Conservation (phyloP, 2,797 vertebrate genomes). For the Coranthus polyacanthus region DNA sequence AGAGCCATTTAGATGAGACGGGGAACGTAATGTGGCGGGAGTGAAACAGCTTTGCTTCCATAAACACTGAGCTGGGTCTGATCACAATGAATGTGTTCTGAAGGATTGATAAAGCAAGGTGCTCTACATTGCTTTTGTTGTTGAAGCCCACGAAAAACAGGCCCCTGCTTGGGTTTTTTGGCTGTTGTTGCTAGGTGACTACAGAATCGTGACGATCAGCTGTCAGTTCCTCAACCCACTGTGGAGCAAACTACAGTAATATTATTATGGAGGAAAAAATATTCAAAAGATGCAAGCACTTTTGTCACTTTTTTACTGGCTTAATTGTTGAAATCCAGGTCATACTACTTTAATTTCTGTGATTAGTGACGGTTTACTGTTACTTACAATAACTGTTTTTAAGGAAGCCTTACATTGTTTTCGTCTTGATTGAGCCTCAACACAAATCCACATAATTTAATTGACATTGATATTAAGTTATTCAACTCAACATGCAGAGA, state of each 20-base stretch:
- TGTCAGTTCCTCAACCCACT: neutral
- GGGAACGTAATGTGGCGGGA: constrained; percentile 27
- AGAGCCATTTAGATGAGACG: neutral
- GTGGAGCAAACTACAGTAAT: neutral
- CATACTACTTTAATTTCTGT: no score
- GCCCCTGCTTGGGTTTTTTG: neutral
- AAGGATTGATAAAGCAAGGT: constrained; percentile 10
- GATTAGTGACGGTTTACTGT: no score
- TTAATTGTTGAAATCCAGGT: no score
- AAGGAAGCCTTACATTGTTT: no score
- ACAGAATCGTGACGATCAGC: neutral
- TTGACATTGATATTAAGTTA: no score
- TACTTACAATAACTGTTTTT: no score
- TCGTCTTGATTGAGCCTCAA: no score
- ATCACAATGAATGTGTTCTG: constrained; percentile 1
- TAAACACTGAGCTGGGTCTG: neutral
- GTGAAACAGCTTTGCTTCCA: neutral
- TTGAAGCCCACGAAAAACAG: neutral
- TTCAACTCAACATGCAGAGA: no score
- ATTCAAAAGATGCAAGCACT: no score
- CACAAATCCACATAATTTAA: no score
- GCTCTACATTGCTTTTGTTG: neutral
- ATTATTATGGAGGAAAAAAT: neutral
- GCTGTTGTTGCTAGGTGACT: constrained; percentile 4
- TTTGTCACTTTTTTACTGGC: no score